Conservation (phyloP, 2,113 vertebrate species). For the Vimba vimba region DNA sequence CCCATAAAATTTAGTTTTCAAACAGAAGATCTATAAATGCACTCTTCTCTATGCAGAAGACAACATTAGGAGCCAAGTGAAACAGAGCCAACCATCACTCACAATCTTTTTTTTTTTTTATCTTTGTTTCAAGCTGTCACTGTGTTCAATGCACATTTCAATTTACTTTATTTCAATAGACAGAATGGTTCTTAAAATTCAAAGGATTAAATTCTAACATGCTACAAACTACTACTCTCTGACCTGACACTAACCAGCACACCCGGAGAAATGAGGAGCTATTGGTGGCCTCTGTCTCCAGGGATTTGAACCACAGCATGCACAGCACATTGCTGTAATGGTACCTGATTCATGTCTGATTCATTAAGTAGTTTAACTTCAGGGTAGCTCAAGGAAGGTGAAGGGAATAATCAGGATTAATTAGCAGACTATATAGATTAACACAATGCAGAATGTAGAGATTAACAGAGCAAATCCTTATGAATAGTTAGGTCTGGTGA, state of each 20-base stretch:
- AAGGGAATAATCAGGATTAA: slow-evolving; percentile 80
- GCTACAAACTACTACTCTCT: slow-evolving; percentile 34
- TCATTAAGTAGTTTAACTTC: slow-evolving; percentile 79
- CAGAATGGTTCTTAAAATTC: not conserved
- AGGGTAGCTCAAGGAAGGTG: slow-evolving; percentile 68
- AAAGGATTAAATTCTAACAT: slow-evolving; percentile 22
- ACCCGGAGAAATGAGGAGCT: slow-evolving; percentile 46
- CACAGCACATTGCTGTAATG: slow-evolving; percentile 62
- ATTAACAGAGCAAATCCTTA: slow-evolving; percentile 71
- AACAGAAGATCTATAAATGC: not conserved
- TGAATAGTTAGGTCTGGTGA: slow-evolving; percentile 3
- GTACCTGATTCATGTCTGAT: slow-evolving; percentile 73
- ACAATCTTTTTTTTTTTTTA: not conserved
- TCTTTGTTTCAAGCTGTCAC: not conserved
- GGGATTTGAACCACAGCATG: slow-evolving; percentile 33
- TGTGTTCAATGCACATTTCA: not conserved
- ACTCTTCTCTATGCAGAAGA: not conserved
- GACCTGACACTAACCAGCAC: slow-evolving; percentile 44
- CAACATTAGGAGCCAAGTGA: not conserved
- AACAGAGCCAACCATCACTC: not conserved
- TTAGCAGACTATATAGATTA: slow-evolving; percentile 73
- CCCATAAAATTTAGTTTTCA: not conserved
- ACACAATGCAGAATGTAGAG: slow-evolving; percentile 63
- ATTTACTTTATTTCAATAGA: not conserved
- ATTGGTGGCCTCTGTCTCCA: slow-evolving; percentile 33